These are phyloP conservation scores for Lasiurus cinereus DNA, from an alignment of 2,113 vertebrate species.

Conservation along the genomic window DNA sequence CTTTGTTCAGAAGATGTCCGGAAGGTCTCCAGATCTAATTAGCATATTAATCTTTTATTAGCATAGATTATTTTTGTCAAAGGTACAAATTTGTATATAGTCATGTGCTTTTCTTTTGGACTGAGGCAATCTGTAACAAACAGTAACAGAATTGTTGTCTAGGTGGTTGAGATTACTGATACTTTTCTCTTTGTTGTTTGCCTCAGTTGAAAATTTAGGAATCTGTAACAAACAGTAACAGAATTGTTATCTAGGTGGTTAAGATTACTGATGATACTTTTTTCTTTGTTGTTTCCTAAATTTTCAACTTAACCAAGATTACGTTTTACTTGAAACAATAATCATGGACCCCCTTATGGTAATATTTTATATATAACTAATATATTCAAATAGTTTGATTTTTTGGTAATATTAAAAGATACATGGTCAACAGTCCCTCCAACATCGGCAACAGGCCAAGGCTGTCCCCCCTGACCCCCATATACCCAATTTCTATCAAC, in stretches of 20 bases:
- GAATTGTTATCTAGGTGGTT: background rate
- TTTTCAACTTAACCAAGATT: conserved; percentile 6
- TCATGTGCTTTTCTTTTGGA: conserved; percentile 30
- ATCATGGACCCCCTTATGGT: background rate
- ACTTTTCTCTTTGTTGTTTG: conserved; percentile 7
- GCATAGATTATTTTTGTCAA: background rate
- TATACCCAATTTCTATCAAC: background rate
- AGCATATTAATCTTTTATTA: too few relatives aligned
- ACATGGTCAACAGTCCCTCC: background rate
- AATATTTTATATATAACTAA: conserved; percentile 9
- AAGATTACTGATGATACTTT: background rate
- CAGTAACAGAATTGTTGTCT: background rate
- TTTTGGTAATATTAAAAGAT: conserved; percentile 1
- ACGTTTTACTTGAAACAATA: conserved; percentile 5
- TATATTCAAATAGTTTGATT: background rate
- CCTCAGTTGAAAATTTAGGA: too few relatives aligned
- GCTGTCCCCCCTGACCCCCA: background rate
- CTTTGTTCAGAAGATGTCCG: too few relatives aligned
- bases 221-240: conserved; percentile 28
- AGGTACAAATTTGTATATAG: background rate
- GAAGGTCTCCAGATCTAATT: too few relatives aligned
- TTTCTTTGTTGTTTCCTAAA: background rate
- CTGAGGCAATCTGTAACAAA: conserved; percentile 2
- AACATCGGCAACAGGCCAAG: background rate
- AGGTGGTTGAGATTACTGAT: background rate